Evolutionary conservation across 2,113 vertebrate species (phyloP).

Genomic region (Osmerus mordax): DNA sequence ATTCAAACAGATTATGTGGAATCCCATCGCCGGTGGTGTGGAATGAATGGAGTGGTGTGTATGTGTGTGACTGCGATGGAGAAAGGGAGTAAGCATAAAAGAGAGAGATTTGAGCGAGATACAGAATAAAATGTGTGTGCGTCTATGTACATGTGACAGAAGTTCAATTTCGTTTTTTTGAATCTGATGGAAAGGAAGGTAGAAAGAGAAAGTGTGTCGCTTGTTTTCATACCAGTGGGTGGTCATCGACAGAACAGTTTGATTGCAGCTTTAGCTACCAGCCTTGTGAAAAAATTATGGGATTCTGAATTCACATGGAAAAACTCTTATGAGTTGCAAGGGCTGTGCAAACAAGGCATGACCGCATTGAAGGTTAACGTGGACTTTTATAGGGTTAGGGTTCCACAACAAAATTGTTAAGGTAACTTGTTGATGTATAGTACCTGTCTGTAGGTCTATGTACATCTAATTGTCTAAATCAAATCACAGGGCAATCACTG

Average conservation of each 20-base stretch:
- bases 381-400: too few species aligned
- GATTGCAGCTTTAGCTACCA: not conserved
- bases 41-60: not conserved
- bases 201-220: not conserved
- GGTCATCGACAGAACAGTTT: constrained; percentile 1
- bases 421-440: too few species aligned
- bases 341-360: too few species aligned
- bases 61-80: not conserved
- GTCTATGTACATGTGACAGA: not conserved
- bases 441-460: too few species aligned
- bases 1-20: constrained; percentile 18
- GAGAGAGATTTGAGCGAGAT: not conserved
- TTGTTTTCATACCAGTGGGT: not conserved
- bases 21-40: not conserved
- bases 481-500: too few species aligned
- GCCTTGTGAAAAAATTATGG: constrained; percentile 11
- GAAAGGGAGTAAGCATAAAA: not conserved
- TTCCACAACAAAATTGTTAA: too few species aligned
- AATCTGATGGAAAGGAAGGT: not conserved
- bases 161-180: not conserved
- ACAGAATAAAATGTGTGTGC: not conserved
- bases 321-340: not conserved
- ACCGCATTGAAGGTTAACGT: too few species aligned
- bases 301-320: constrained; percentile 11
- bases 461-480: too few species aligned